A percentile compares a stretch with the other conserved stretches of the same genome.
phyloP scores from a whole-genome alignment of 1,140 invertebrate species.

The Telenomus remus region DNA sequence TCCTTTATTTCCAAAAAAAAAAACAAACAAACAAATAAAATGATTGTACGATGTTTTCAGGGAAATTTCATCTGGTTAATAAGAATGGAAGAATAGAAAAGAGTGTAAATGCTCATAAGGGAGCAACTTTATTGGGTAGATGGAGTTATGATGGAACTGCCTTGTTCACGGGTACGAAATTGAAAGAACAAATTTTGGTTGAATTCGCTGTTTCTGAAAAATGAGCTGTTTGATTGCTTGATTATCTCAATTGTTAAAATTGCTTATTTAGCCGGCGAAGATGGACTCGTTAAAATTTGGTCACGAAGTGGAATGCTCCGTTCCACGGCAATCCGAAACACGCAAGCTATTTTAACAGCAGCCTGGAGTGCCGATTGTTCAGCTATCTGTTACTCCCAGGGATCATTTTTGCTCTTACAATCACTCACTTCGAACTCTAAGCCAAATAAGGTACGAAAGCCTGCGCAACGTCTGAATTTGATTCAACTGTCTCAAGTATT shows the following conservation, averaged over 20 bases:
- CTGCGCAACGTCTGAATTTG: neutral
- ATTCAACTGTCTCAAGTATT: too few relatives aligned
- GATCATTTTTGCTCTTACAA: conserved; percentile 90
- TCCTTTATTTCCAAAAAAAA: conserved; percentile 1
- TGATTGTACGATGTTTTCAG: conserved; percentile 68
- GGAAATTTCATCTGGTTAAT: conserved; percentile 92
- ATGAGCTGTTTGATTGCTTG: too few relatives aligned
- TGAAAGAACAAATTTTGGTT: too few relatives aligned
- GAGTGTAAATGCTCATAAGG: conserved; percentile 93
- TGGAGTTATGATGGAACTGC: conserved; percentile 97
- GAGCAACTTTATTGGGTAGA: conserved; percentile 87
- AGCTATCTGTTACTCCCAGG: conserved; percentile 89
- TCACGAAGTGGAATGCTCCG: conserved; percentile 95
- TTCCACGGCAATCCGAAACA: conserved; percentile 90
- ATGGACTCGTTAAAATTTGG: conserved; percentile 97
- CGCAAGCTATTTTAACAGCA: conserved; percentile 86
- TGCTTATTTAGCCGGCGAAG: conserved; percentile 87
- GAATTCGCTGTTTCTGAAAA: too few relatives aligned
- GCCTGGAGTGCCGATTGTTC: conserved; percentile 92
- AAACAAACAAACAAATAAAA: neutral
- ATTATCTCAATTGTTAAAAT: neutral
- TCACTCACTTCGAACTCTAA: conserved; percentile 92
- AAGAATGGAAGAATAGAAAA: conserved; percentile 94
- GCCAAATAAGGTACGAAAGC: conserved; percentile 81
- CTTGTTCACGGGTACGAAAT: conserved; percentile 84